These are phyloP conservation scores for Drosophila persimilis DNA, from an alignment of 1,140 invertebrate genomes.

Conservation along the genomic window DNA sequence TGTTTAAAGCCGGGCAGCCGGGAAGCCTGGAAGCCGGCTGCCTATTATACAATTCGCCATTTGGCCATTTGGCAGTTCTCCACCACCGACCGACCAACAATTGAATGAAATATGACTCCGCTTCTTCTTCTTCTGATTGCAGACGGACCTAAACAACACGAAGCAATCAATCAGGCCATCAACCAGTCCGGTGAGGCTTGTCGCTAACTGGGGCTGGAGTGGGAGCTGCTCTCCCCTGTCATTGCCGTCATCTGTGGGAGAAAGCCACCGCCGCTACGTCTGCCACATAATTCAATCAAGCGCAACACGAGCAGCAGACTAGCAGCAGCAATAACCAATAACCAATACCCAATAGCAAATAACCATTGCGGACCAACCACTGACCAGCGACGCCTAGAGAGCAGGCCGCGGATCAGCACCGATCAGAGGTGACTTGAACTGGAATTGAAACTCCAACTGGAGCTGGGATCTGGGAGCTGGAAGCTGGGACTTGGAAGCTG, in stretches of 20 bases:
- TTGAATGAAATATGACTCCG: conserved; percentile 38
- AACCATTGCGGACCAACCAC: no score
- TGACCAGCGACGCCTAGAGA: conserved; percentile 1
- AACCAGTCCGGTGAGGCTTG: conserved; percentile 55
- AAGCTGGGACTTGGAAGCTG: conserved; percentile 13
- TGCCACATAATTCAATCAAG: conserved; percentile 63
- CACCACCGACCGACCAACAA: conserved; percentile 1
- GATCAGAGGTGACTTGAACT: no score
- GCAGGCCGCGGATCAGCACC: no score
- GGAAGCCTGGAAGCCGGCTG: no score
- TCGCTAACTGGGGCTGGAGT: conserved; percentile 57
- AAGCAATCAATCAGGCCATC: conserved; percentile 66
- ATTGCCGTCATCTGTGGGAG: conserved; percentile 7
- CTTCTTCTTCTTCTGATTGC: conserved; percentile 49
- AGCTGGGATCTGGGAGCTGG: conserved; percentile 2
- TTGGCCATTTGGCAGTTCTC: no score
- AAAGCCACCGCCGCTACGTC: conserved; percentile 20
- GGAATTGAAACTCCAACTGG: conserved; percentile 45
- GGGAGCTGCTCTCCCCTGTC: no score
- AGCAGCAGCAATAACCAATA: conserved; percentile 11
- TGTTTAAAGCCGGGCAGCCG: no score
- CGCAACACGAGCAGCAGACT: conserved; percentile 25
- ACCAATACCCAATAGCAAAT: no score
- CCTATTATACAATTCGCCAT: no score
- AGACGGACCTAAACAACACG: conserved; percentile 32